Percentiles rank a stretch among this genome's conserved stretches.
These are phyloP conservation scores for Tragulus kanchil DNA, from an alignment of 2,113 vertebrate species.

Conservation along the genomic window DNA sequence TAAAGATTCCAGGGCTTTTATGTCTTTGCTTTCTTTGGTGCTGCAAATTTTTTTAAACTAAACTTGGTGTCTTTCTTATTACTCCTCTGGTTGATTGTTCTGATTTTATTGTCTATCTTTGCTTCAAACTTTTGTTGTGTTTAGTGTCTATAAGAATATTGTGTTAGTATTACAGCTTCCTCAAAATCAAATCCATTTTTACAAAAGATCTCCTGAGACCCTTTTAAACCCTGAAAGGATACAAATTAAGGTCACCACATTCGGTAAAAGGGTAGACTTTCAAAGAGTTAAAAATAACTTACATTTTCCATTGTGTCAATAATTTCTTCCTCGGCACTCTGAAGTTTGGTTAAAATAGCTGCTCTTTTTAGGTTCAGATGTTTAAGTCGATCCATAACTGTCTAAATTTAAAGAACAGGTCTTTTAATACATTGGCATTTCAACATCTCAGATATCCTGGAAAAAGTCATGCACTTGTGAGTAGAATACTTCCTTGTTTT, in stretches of 20 bases:
- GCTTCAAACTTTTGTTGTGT: not conserved
- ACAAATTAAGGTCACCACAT: not conserved
- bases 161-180: not conserved
- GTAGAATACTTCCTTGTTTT: not conserved
- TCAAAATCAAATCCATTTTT: slow-evolving; percentile 17
- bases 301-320: slow-evolving; percentile 88
- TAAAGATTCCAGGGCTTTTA: not conserved
- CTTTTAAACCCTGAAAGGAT: slow-evolving; percentile 24
- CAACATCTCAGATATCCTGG: slow-evolving; percentile 12
- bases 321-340: slow-evolving; percentile 87
- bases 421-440: slow-evolving; percentile 50
- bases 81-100: not conserved
- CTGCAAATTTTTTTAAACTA: slow-evolving; percentile 1
- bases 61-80: not conserved
- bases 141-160: slow-evolving; percentile 15
- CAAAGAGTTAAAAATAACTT: slow-evolving; percentile 69
- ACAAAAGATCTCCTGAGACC: not conserved
- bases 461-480: not conserved
- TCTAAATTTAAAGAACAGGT: slow-evolving; percentile 86
- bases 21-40: not conserved
- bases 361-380: slow-evolving; percentile 90
- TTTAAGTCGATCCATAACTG: slow-evolving; percentile 90
- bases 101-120: slow-evolving; percentile 4
- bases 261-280: not conserved
- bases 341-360: slow-evolving; percentile 90